A percentile compares a stretch with the other conserved stretches of the same genome.
Evolutionary conservation across 2,888 invertebrate species (phyloP).

Genomic region (Phengaris alcon): DNA sequence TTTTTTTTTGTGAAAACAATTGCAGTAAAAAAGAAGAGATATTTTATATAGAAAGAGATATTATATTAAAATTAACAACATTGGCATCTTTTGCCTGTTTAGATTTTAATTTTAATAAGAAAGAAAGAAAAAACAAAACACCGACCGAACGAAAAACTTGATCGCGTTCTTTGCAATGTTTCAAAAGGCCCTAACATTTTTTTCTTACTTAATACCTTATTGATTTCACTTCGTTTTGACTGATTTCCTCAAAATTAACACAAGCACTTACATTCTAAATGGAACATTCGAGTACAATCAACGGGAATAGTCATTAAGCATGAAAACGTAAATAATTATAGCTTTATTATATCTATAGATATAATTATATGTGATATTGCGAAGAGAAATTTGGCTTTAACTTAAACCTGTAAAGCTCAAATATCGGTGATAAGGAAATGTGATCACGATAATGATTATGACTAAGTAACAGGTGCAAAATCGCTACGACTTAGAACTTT

Average conservation of each 20-base stretch:
- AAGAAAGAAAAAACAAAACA: not conserved
- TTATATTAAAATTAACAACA: too few species aligned
- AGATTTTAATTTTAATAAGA: too few species aligned
- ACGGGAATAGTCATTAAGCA: not conserved
- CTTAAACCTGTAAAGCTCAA: not conserved
- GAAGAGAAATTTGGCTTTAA: not conserved
- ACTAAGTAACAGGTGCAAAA: slow-evolving; percentile 7
- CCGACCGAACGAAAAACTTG: not conserved
- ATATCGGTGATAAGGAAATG: not conserved
- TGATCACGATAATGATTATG: not conserved
- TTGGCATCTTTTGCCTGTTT: too few species aligned
- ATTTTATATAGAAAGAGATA: too few species aligned
- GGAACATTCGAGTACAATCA: not conserved
- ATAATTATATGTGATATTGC: not conserved
- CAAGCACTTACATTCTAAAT: not conserved
- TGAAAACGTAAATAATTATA: not conserved
- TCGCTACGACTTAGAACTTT: too few species aligned
- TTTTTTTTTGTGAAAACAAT: too few species aligned
- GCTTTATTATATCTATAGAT: not conserved
- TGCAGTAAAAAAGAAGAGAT: too few species aligned
- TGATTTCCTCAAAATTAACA: not conserved
- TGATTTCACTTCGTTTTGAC: not conserved
- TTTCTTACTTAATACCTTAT: not conserved
- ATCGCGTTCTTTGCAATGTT: not conserved
- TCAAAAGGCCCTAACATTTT: too few species aligned